phyloP scores from a whole-genome alignment of 2,888 invertebrate species.

The Sinohyriopsis cumingii region DNA sequence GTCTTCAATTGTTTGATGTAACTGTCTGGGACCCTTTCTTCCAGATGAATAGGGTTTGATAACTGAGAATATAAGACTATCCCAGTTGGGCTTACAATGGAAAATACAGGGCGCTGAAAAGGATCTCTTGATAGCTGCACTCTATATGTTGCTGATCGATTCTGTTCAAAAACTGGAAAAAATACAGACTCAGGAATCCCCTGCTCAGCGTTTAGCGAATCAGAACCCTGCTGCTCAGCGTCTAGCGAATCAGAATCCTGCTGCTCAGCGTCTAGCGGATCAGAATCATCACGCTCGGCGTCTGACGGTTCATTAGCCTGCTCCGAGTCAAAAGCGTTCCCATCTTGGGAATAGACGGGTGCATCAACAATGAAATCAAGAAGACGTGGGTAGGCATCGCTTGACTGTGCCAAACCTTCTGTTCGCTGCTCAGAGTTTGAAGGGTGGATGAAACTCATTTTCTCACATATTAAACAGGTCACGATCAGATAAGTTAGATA shows the following conservation, averaged over 20 bases:
- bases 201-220: no score
- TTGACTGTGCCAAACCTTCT: no score
- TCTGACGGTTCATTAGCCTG: no score
- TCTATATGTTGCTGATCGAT: background rate
- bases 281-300: no score
- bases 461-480: conserved; percentile 4
- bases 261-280: no score
- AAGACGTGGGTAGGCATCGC: no score
- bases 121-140: background rate
- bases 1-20: conserved; percentile 8
- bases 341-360: background rate
- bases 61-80: no score
- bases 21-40: no score
- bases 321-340: background rate
- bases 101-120: background rate
- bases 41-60: no score
- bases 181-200: no score
- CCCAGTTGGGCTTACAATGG: conserved; percentile 14
- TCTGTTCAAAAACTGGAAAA: background rate
- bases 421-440: conserved; percentile 5
- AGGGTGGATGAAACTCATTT: background rate
- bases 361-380: background rate
- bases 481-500: conserved; percentile 45
- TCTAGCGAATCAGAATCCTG: no score
- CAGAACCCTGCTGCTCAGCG: no score